Percentiles rank a stretch among this genome's conserved stretches.
Evolutionary conservation across 2,113 vertebrate genomes (phyloP).

Genomic region (Xenus cinereus): DNA sequence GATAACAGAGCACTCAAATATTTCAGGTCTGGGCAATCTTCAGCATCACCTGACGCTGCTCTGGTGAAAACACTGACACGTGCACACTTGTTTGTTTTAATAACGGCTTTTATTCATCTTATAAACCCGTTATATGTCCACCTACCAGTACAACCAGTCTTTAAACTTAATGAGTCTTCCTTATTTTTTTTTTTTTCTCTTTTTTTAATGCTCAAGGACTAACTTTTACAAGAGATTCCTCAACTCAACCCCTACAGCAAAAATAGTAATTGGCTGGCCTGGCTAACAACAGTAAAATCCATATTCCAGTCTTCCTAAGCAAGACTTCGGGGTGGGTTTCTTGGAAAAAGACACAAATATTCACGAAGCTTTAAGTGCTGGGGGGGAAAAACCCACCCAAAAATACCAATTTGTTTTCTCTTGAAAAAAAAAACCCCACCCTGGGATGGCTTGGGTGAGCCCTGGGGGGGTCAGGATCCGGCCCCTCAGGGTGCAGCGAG

Average conservation of each 20-base stretch:
- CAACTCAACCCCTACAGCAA: neutral
- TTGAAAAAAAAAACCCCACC: neutral
- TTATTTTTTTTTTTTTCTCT: neutral
- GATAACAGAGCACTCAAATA: neutral
- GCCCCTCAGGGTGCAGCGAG: neutral
- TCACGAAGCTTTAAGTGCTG: neutral
- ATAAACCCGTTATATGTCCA: neutral
- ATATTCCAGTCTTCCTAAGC: neutral
- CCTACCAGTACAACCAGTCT: neutral
- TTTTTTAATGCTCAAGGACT: neutral
- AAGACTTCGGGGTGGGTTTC: neutral
- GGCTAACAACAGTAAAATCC: neutral
- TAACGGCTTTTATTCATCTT: neutral
- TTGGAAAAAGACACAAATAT: neutral
- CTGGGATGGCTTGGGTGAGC: neutral
- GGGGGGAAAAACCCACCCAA: neutral
- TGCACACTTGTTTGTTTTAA: neutral
- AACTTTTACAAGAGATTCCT: neutral
- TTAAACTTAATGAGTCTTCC: neutral
- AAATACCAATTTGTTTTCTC: neutral
- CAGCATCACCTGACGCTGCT: neutral
- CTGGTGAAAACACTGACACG: neutral
- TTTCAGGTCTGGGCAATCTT: neutral
- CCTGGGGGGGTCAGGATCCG: neutral
- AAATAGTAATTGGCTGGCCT: neutral